A percentile compares a stretch with the other conserved stretches of the same genome.
These are phyloP conservation scores for Sternotherus odoratus DNA, from an alignment of 2,797 vertebrate species.

Conservation along the genomic window DNA sequence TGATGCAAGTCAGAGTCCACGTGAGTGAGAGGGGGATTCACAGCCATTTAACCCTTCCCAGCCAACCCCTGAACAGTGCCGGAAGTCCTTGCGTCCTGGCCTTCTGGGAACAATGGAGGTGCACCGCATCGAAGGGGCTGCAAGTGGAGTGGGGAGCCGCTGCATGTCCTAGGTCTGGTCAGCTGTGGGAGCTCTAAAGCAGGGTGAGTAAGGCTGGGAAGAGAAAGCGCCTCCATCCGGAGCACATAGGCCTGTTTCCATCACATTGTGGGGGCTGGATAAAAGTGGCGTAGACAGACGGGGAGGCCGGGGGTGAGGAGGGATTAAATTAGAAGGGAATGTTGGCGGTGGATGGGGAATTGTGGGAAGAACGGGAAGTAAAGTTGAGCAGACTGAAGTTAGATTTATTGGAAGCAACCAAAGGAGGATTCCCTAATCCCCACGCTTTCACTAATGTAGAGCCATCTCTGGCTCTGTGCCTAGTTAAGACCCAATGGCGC, in stretches of 20 bases:
- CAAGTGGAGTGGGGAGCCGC: neutral
- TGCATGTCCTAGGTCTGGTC: neutral
- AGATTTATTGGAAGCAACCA: neutral
- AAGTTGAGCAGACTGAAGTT: neutral
- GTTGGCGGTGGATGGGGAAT: neutral
- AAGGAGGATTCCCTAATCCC: neutral
- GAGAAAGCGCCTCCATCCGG: neutral
- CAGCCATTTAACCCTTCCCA: neutral
- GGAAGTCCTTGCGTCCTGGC: neutral
- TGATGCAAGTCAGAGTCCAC: neutral
- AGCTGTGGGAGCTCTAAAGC: no score
- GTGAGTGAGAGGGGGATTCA: neutral
- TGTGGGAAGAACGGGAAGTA: neutral
- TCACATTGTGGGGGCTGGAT: neutral
- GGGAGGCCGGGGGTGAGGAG: neutral
- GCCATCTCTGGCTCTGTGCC: neutral
- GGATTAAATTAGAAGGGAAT: neutral
- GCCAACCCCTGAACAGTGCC: fast-evolving
- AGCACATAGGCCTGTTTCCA: neutral
- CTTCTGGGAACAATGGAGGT: neutral
- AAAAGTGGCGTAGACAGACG: neutral
- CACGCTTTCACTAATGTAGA: neutral
- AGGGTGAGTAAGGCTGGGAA: neutral
- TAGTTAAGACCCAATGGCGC: no score
- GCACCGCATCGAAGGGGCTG: neutral